Percentiles rank a stretch among this genome's conserved stretches.
phyloP scores from a whole-genome alignment of 2,113 vertebrate genomes.

The Gasterosteus aculeatus region DNA sequence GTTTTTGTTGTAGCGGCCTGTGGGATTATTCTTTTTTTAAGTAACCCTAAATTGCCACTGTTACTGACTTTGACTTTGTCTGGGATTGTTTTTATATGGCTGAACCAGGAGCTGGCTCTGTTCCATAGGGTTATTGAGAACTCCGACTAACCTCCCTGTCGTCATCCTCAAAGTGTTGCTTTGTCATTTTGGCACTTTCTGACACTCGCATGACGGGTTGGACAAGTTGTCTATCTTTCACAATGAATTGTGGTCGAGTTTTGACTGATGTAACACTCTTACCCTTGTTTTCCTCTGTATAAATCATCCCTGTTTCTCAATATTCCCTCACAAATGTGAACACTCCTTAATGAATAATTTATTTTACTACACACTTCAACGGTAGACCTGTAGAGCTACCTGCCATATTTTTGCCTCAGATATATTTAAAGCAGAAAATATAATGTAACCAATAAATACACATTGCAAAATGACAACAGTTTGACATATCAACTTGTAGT shows the following conservation, averaged over 20 bases:
- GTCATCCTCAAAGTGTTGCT: too few relatives aligned
- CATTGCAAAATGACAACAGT: not conserved
- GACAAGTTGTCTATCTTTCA: too few relatives aligned
- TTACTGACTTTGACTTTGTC: too few relatives aligned
- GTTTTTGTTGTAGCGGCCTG: not conserved
- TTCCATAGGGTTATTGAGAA: not conserved
- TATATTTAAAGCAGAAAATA: not conserved
- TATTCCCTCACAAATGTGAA: not conserved
- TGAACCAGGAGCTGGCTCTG: slow-evolving; percentile 15
- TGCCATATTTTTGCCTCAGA: slow-evolving; percentile 4
- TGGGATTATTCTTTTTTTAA: not conserved
- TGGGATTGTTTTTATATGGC: not conserved
- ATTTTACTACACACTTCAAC: slow-evolving; percentile 1
- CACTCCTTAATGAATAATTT: slow-evolving; percentile 17
- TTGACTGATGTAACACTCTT: too few relatives aligned
- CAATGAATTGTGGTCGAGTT: too few relatives aligned
- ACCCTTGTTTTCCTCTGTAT: too few relatives aligned
- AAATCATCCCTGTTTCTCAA: too few relatives aligned
- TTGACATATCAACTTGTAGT: not conserved
- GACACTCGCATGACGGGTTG: too few relatives aligned
- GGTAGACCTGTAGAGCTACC: too few relatives aligned
- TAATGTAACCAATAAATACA: not conserved
- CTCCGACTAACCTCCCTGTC: not conserved
- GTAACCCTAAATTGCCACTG: too few relatives aligned
- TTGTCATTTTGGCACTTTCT: not conserved